phyloP scores from a whole-genome alignment of 2,113 vertebrate genomes.

The Tetrax tetrax region DNA sequence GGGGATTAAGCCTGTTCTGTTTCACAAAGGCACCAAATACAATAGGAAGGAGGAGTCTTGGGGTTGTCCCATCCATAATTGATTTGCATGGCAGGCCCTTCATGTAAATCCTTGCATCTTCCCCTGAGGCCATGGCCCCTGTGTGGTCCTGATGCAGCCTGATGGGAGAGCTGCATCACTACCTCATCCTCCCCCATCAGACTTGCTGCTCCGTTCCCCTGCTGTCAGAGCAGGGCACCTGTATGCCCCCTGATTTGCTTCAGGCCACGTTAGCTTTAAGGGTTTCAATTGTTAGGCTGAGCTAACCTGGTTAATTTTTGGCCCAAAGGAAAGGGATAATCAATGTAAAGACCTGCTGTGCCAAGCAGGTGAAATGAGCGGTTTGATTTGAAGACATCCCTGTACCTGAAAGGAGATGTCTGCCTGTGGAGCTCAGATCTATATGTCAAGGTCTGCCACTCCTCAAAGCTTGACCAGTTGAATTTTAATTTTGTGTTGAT shows the following conservation, averaged over 20 bases:
- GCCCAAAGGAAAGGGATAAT: neutral
- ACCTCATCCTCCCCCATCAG: accelerated
- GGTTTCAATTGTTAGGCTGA: neutral
- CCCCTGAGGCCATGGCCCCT: neutral
- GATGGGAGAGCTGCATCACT: neutral
- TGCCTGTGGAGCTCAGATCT: neutral
- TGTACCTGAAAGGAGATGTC: neutral
- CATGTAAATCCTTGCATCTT: neutral
- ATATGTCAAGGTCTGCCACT: neutral
- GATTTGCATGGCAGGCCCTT: neutral
- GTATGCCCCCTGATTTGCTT: neutral
- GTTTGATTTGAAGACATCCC: neutral
- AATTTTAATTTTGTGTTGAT: slow-evolving; percentile 21
- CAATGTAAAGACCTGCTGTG: neutral
- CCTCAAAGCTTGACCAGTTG: neutral
- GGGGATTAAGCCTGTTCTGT: neutral
- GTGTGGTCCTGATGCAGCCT: neutral
- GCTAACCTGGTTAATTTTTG: neutral
- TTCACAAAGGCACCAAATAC: neutral
- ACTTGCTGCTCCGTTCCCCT: neutral
- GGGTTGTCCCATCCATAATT: neutral
- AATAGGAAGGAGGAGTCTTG: neutral
- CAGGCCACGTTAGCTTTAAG: neutral
- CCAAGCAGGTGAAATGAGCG: neutral
- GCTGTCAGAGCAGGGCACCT: neutral